These are phyloP conservation scores for Xenus cinereus DNA, from an alignment of 2,113 vertebrate genomes.

Conservation along the genomic window DNA sequence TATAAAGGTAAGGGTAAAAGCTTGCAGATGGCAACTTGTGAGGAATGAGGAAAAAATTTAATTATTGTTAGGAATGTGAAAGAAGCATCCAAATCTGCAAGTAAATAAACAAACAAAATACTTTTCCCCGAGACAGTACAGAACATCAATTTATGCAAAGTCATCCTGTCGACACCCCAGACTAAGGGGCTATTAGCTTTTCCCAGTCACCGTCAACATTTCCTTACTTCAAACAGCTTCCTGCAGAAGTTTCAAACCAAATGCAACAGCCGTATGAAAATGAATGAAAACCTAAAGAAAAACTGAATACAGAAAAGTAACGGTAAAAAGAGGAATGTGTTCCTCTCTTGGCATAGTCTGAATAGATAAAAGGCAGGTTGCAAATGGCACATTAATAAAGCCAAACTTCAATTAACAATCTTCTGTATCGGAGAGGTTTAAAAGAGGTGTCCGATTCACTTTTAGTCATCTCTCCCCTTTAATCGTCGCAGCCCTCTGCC, in stretches of 20 bases:
- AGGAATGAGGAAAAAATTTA: neutral
- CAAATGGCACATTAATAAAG: neutral
- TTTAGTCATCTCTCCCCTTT: neutral
- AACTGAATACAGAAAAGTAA: neutral
- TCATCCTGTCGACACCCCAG: neutral
- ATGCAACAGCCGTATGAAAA: accelerated
- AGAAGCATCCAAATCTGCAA: neutral
- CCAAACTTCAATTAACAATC: neutral
- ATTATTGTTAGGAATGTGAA: neutral
- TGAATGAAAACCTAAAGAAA: neutral
- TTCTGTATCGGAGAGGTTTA: neutral
- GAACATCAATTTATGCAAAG: neutral
- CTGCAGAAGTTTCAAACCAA: neutral
- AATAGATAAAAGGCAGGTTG: neutral
- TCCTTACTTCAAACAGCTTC: neutral
- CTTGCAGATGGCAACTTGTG: neutral
- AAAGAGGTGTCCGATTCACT: neutral
- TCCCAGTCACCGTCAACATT: neutral
- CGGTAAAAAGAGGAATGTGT: neutral
- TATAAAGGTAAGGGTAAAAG: neutral
- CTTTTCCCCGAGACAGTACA: neutral
- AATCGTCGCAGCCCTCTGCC: neutral
- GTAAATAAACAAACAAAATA: neutral
- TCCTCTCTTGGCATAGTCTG: neutral
- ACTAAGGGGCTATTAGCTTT: neutral